phyloP scores from a whole-genome alignment of 2,888 invertebrate genomes.

The Agelastica alni region DNA sequence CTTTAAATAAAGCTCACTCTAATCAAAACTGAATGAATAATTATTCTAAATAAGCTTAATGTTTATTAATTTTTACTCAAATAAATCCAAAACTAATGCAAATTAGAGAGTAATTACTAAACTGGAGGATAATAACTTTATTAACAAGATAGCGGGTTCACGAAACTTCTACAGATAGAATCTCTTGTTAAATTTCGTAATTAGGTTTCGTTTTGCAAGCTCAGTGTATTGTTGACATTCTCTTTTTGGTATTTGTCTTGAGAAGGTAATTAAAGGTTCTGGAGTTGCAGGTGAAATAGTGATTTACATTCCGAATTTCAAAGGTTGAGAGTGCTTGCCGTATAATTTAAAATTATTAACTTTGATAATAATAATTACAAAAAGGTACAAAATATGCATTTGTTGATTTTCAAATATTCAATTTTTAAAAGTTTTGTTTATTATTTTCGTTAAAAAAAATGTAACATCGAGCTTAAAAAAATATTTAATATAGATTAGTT shows the following conservation, averaged over 20 bases:
- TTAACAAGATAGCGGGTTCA: background rate
- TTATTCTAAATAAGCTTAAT: no score
- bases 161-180: slow-evolving; percentile 12
- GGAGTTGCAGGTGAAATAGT: slow-evolving; percentile 4
- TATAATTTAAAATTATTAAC: background rate
- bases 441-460: no score
- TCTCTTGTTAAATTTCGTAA: slow-evolving; percentile 23
- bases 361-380: no score
- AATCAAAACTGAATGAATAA: no score
- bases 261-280: slow-evolving; percentile 15
- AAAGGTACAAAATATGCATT: no score
- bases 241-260: slow-evolving; percentile 16
- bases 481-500: no score
- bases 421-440: no score
- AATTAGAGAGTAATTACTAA: background rate
- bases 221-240: slow-evolving; percentile 21
- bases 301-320: slow-evolving; percentile 1
- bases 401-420: no score
- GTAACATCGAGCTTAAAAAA: no score
- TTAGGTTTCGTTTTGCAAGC: slow-evolving; percentile 14
- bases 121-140: slow-evolving; percentile 9
- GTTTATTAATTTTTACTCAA: no score
- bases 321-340: background rate
- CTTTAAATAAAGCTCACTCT: no score
- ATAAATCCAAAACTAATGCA: background rate